Base-by-base conservation (phyloP, 2,797 vertebrate genomes). In the Poecilia picta region DNA sequence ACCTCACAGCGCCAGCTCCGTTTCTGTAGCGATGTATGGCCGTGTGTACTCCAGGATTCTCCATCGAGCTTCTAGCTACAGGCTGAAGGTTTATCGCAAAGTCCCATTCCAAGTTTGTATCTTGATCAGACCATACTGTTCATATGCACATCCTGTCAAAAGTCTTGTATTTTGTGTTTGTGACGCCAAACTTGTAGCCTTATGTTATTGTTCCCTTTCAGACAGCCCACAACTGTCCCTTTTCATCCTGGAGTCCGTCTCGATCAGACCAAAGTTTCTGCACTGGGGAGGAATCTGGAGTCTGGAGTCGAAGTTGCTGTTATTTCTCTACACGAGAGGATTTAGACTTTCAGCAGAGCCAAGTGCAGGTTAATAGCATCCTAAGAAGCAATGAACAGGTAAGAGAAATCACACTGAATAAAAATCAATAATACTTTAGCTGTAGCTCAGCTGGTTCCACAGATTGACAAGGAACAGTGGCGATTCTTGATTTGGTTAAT, bases 311-410 rank as follows among this genome's bases (percentile, higher is more conserved):
- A 82, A 84, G 89, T 45, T 92, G 89, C 73, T 90, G 95, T 33
- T 92, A 92, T 78, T 94, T 94, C 18, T 97, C 96, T 4, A 96
- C 97, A 0, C 94, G 91, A 51, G 95, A 97, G 87, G 95, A 97
- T 64, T 89, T 97, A 36, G 95, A 97, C 74, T 96, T 97, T 83
- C 97, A 97, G 79, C 83, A 97, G 31, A 96, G 92, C 79, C 95
- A 91, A 0, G 92, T 96, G 2, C 97, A 99, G 85, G 95, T 99
- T 72, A 97, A 97, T 41, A 93, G 94, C 71, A 88, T 98, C 5
- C 95, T 99, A 72, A 89, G 96, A 59, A 95, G 95, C 0, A 95
- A 96, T 0, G 98, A 99, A 75, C 96, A 97, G 93, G 94, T 95
- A 87, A 23, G 46, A 23, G 33, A 20, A 46, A 0, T 53, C 51